phyloP scores from a whole-genome alignment of 1,140 invertebrate species.

The Euwallacea similis region DNA sequence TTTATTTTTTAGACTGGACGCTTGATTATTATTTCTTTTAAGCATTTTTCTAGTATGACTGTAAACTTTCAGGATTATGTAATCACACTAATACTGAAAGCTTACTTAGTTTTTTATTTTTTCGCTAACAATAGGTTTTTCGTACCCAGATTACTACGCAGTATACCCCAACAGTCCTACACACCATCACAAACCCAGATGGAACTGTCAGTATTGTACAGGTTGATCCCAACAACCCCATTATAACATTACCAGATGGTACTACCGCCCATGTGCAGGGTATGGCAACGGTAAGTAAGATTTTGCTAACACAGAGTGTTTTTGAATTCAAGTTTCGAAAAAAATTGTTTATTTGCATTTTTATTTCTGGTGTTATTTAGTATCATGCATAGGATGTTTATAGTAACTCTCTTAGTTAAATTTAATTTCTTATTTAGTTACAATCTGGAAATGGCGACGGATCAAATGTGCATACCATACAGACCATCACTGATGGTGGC shows the following conservation, averaged over 20 bases:
- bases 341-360: neutral
- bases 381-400: neutral
- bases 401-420: neutral
- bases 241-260: slow-evolving; percentile 93
- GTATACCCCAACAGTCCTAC: slow-evolving; percentile 88
- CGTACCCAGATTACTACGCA: slow-evolving; percentile 65
- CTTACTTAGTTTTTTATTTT: slow-evolving; percentile 8
- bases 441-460: slow-evolving; percentile 75
- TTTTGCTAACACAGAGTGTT: neutral
- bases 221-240: slow-evolving; percentile 91
- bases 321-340: too few relatives aligned
- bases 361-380: neutral
- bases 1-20: neutral
- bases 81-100: neutral
- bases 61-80: neutral
- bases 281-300: slow-evolving; percentile 74
- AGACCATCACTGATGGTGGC: slow-evolving; percentile 71
- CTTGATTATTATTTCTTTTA: slow-evolving; percentile 3
- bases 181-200: slow-evolving; percentile 95
- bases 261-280: slow-evolving; percentile 93
- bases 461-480: slow-evolving; percentile 74
- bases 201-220: slow-evolving; percentile 95
- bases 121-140: slow-evolving; percentile 29
- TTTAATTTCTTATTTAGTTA: slow-evolving; percentile 55
- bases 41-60: slow-evolving; percentile 7